A percentile compares a stretch with the other conserved stretches of the same genome.
Evolutionary conservation across 2,888 invertebrate genomes (phyloP).

Genomic region (Aphelenchoides bicaudatus): DNA sequence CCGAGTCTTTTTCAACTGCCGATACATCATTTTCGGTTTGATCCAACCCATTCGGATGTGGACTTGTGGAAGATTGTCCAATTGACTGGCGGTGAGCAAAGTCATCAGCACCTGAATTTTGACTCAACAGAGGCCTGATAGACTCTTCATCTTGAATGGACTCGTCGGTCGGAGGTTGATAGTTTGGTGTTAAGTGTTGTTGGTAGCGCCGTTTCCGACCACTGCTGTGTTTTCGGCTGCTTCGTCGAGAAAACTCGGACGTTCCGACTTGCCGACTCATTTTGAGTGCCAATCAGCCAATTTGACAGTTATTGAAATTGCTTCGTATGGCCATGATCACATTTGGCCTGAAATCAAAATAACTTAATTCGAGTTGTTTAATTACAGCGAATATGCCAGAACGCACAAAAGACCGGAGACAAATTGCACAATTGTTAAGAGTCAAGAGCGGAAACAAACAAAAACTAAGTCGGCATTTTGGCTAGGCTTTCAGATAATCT

Average conservation of each 20-base stretch:
- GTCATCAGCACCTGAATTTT: slow-evolving; percentile 7
- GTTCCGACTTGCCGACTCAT: not conserved
- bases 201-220: slow-evolving; percentile 5
- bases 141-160: slow-evolving; percentile 5
- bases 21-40: slow-evolving; percentile 26
- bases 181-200: slow-evolving; percentile 3
- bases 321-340: too few relatives aligned
- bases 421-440: too few relatives aligned
- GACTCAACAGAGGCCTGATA: not conserved
- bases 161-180: slow-evolving; percentile 6
- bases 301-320: too few relatives aligned
- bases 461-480: too few relatives aligned
- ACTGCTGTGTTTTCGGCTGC: not conserved
- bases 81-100: slow-evolving; percentile 15
- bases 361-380: too few relatives aligned
- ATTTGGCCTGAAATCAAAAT: too few relatives aligned
- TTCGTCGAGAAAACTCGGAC: slow-evolving; percentile 3
- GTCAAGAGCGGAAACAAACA: too few relatives aligned
- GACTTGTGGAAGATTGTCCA: slow-evolving; percentile 4
- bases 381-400: too few relatives aligned
- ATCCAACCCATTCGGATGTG: slow-evolving; percentile 24
- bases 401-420: too few relatives aligned
- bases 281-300: too few relatives aligned
- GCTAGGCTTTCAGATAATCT: too few relatives aligned
- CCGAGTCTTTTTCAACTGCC: slow-evolving; percentile 30